Evolutionary conservation across 2,888 invertebrate genomes (phyloP).

Genomic region (Spisula solida): DNA sequence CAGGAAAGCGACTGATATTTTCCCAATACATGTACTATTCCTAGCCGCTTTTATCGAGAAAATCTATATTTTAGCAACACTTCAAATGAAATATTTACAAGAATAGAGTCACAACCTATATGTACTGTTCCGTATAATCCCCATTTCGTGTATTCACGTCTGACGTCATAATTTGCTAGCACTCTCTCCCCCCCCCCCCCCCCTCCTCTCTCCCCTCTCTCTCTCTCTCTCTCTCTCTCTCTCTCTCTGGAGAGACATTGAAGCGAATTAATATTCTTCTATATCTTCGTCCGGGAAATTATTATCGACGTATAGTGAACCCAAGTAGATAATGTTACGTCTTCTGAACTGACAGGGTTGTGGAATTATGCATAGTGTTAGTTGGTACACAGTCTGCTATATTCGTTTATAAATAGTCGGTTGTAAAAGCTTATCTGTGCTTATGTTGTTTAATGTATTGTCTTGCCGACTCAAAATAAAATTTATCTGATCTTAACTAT

Average conservation of each 20-base stretch:
- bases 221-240: background rate
- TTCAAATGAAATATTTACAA: conserved; percentile 19
- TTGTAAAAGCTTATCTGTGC: too few species aligned
- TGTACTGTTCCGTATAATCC: background rate
- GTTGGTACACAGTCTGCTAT: too few species aligned
- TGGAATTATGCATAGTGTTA: background rate
- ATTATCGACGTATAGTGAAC: conserved; percentile 11
- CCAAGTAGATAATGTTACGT: background rate
- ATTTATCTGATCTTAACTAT: too few species aligned
- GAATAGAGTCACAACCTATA: background rate
- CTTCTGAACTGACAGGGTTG: background rate
- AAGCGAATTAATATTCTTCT: background rate
- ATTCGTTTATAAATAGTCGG: too few species aligned
- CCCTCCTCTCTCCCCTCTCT: too few species aligned
- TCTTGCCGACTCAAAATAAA: too few species aligned
- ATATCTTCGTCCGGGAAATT: background rate
- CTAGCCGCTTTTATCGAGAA: background rate
- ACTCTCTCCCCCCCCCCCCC: too few species aligned
- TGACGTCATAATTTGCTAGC: background rate
- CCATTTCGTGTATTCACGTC: background rate
- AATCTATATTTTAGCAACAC: conserved; percentile 25
- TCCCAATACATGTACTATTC: background rate
- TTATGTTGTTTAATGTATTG: too few species aligned
- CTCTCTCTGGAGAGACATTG: background rate
- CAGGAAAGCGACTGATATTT: background rate